These are phyloP conservation scores for Lordiphosa mommai DNA, from an alignment of 1,140 invertebrate species.

Conservation along the genomic window DNA sequence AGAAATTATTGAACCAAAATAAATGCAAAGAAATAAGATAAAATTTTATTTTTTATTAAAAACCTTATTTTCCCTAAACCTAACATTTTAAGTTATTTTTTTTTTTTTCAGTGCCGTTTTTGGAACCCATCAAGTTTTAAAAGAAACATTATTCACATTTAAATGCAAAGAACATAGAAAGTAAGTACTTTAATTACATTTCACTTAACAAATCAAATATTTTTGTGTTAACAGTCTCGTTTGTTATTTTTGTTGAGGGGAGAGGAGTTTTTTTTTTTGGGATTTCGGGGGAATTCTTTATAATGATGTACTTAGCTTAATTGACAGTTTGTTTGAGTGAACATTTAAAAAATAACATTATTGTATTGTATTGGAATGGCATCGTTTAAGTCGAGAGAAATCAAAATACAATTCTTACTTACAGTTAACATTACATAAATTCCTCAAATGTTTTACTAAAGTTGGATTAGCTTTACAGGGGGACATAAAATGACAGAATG, in stretches of 20 bases:
- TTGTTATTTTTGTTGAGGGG: too few species aligned
- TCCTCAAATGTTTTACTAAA: slow-evolving; percentile 43
- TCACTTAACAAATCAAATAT: slow-evolving; percentile 34
- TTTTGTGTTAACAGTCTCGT: slow-evolving; percentile 54
- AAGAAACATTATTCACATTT: too few species aligned
- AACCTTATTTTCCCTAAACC: too few species aligned
- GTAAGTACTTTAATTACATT: slow-evolving; percentile 54
- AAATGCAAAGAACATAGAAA: background rate
- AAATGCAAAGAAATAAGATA: too few species aligned
- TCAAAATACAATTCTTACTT: slow-evolving; percentile 15
- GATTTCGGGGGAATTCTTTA: background rate
- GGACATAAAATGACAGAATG: too few species aligned
- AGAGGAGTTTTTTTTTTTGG: background rate
- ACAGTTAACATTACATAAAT: slow-evolving; percentile 30
- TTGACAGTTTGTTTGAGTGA: slow-evolving; percentile 30
- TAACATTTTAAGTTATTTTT: too few species aligned
- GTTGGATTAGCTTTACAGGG: too few species aligned
- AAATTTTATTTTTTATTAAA: too few species aligned
- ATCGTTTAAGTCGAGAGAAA: slow-evolving; percentile 54
- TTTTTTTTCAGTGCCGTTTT: too few species aligned
- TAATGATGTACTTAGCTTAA: slow-evolving; percentile 20
- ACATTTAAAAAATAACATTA: slow-evolving; percentile 21
- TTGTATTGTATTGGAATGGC: slow-evolving; percentile 61
- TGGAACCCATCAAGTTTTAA: too few species aligned
- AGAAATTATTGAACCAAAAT: too few species aligned